A percentile compares a stretch with the other conserved stretches of the same genome.
These are phyloP conservation scores for Rattus norvegicus DNA, from an alignment of 2,113 vertebrate species.

Conservation along the genomic window GRCr8 NC_086031.1:40739501-40740000, in stretches of 20 bases:
- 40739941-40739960: background rate
- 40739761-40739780: slow-evolving; percentile 83
- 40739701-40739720: slow-evolving; percentile 79
- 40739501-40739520: background rate
- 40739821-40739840: slow-evolving; percentile 90
- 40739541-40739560: slow-evolving; percentile 52
- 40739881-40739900: slow-evolving; percentile 88
- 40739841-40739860: slow-evolving; percentile 88
- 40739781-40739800: slow-evolving; percentile 90
- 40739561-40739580: background rate
- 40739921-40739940: slow-evolving; percentile 28
- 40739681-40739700: slow-evolving; percentile 69
- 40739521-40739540: slow-evolving; percentile 20
- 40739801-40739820: slow-evolving; percentile 90
- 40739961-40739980: background rate
- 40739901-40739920: slow-evolving; percentile 77
- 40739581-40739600: background rate
- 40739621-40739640: background rate
- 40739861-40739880: slow-evolving; percentile 86
- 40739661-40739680: slow-evolving; percentile 60
- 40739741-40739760: slow-evolving; percentile 80
- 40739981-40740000: background rate
- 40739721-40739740: slow-evolving; percentile 81
- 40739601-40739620: background rate
- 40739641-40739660: slow-evolving; percentile 62